Base-by-base conservation (phyloP, 92 coral and sea anemone species). In the Epizoanthus fatuus region DNA sequence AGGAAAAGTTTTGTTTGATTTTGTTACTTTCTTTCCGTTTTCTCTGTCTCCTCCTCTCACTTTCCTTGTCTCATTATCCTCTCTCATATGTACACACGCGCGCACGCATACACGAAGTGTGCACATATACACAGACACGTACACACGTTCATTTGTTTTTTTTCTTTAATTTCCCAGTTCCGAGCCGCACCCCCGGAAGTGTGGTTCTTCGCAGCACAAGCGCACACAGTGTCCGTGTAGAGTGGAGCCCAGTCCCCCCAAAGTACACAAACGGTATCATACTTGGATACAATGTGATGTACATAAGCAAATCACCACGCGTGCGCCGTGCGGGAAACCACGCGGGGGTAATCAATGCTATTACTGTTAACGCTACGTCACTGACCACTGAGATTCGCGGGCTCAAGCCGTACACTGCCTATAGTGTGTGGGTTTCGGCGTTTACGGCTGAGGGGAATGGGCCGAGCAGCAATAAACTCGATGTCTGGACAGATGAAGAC, bases 401-500 rank as follows among this genome's bases (percentile, higher is more conserved):
- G 8, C 91, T 94, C 40, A 86, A 84, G 63, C 84, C 95, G 6
- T 95, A 70, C 76, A 95, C 95, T 0, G 88, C 92, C 38, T 95
- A 95, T 56, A 71, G 76, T 38, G 74, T 92, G 40, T 90, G 93
- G 67, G 96, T 95, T 22, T 53, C 81, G 84, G 98, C 91, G 25
- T 93, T 81, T 75, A 95, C 93, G 5, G 88, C 73, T 57, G 81
- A 73, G 29, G 98, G 96, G 0, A 92, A 95, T 51, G 98, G 98
- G 3, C 94, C 98, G 6, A 56, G 74, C 12, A 90, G 90, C 57
- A 78, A 52, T 42, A 93, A 95, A 32, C 32, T 90, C 49, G 71
- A 62, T 7, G 98, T 95, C 15, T 93, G 96, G 98, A 95, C 98
- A 1, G 98, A 95, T 39, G 93, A 95, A 88, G 91, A 84, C 82